These are phyloP conservation scores for Adoxophyes honmai DNA, from an alignment of 1,140 invertebrate species.

Conservation along the genomic window DNA sequence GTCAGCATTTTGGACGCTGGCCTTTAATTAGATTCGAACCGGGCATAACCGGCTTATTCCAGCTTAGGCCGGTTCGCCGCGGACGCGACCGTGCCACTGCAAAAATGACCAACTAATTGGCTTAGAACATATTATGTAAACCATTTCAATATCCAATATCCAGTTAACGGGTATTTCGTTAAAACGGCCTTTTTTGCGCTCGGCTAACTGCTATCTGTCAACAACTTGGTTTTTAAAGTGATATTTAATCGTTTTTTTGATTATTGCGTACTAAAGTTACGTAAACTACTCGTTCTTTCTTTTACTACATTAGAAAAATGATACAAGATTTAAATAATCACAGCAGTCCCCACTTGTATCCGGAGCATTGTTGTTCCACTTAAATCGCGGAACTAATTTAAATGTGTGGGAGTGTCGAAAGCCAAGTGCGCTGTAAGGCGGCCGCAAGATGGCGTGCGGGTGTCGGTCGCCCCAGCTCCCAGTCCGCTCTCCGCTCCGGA, in stretches of 20 bases:
- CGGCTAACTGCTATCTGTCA: conserved; percentile 6
- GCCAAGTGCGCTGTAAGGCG: conserved; percentile 21
- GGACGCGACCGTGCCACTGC: conserved; percentile 58
- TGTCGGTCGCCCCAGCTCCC: conserved; percentile 6
- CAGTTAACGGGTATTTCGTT: conserved; percentile 54
- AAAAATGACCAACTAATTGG: conserved; percentile 75
- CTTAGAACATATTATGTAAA: conserved; percentile 66
- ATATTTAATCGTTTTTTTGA: no score
- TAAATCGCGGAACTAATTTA: conserved; percentile 2
- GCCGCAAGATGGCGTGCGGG: conserved; percentile 33
- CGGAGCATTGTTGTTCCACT: conserved; percentile 1
- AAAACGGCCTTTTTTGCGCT: conserved; percentile 34
- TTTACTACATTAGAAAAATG: no score
- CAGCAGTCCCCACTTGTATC: background rate
- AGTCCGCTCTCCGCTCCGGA: background rate
- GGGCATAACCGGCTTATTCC: conserved; percentile 68
- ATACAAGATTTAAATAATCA: conserved; percentile 14
- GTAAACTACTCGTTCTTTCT: no score
- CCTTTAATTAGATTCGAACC: conserved; percentile 74
- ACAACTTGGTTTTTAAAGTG: conserved; percentile 7
- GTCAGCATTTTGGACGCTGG: conserved; percentile 67
- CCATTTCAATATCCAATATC: conserved; percentile 69
- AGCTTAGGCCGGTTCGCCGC: conserved; percentile 57
- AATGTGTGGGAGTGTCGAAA: conserved; percentile 13
- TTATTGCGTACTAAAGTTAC: no score